phyloP scores from a whole-genome alignment of 2,888 invertebrate genomes.

The Labia minor region DNA sequence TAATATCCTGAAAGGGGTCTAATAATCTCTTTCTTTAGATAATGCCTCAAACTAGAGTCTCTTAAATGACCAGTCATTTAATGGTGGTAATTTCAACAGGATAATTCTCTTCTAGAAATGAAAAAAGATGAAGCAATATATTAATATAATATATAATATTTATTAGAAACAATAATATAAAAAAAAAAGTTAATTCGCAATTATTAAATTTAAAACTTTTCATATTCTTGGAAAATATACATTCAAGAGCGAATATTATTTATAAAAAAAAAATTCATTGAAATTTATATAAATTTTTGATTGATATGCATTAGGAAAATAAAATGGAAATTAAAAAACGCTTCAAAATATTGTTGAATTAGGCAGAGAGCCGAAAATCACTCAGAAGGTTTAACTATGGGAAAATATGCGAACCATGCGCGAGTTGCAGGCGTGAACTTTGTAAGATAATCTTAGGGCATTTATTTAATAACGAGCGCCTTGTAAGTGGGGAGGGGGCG shows the following conservation, averaged over 20 bases:
- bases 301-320: too few relatives aligned
- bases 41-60: not conserved
- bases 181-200: not conserved
- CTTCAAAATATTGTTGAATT: not conserved
- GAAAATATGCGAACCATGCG: slow-evolving; percentile 7
- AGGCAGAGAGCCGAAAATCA: not conserved
- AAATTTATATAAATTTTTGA: not conserved
- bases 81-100: not conserved
- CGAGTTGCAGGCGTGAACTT: slow-evolving; percentile 5
- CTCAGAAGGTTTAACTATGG: not conserved
- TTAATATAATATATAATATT: not conserved
- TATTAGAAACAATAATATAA: not conserved
- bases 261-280: not conserved
- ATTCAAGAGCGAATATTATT: not conserved
- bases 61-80: not conserved
- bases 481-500: not conserved
- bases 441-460: not conserved
- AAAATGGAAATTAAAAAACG: too few relatives aligned
- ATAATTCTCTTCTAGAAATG: not conserved
- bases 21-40: slow-evolving; percentile 3
- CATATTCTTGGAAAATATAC: not conserved
- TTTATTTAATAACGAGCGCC: slow-evolving; percentile 3
- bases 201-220: too few relatives aligned
- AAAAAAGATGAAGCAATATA: not conserved
- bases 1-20: not conserved